A percentile compares a stretch with the other conserved stretches of the same genome.
phyloP scores from a whole-genome alignment of 2,113 vertebrate genomes.

The Aspiorhynchus laticeps region DNA sequence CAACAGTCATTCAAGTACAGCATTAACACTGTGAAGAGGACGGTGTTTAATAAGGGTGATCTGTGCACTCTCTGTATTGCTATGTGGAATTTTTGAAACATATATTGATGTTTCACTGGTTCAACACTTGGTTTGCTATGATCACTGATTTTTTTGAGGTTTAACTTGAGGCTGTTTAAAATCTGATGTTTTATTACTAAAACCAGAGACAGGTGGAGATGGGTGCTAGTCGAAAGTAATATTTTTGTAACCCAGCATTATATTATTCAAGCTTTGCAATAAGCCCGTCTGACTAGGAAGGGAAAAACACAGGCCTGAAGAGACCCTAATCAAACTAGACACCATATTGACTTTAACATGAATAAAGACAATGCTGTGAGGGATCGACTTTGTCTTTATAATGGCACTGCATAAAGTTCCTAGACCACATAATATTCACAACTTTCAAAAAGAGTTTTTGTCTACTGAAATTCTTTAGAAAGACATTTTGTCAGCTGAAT shows the following conservation, averaged over 20 bases:
- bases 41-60: background rate
- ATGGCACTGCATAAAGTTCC: no score
- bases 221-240: background rate
- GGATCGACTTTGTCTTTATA: no score
- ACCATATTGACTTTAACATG: background rate
- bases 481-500: background rate
- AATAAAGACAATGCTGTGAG: background rate
- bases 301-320: background rate
- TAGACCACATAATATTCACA: background rate
- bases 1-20: constrained; percentile 26
- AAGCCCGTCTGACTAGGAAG: background rate
- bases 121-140: constrained; percentile 9
- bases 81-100: background rate
- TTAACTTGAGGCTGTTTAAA: background rate
- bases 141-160: background rate
- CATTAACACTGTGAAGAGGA: constrained; percentile 18
- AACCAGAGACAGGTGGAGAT: background rate
- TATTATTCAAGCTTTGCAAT: background rate
- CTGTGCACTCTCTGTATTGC: constrained; percentile 10
- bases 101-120: constrained; percentile 17
- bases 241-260: background rate
- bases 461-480: background rate
- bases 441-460: no score
- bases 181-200: background rate
- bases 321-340: background rate